These are phyloP conservation scores for Morone saxatilis DNA, from an alignment of 2,113 vertebrate genomes.

Conservation along the genomic window DNA sequence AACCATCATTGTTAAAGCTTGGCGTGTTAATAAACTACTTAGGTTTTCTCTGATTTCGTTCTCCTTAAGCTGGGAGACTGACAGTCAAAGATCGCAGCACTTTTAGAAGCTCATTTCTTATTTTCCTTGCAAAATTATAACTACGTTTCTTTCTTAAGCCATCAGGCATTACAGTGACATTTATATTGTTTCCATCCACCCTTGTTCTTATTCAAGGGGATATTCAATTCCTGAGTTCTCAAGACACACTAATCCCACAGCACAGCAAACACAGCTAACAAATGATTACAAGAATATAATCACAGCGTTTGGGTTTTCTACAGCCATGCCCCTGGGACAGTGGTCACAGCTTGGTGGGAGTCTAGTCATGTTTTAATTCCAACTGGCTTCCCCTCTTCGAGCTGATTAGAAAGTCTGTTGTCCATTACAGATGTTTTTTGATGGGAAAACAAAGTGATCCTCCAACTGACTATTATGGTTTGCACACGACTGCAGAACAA, in stretches of 20 bases:
- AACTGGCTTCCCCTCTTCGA: slow-evolving; percentile 51
- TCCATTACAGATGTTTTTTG: slow-evolving; percentile 65
- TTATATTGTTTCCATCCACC: slow-evolving; percentile 27
- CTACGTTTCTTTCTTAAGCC: slow-evolving; percentile 3
- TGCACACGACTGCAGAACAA: slow-evolving; percentile 12
- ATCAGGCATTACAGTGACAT: slow-evolving; percentile 18
- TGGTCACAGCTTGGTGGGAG: slow-evolving; percentile 72
- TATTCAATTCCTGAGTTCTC: slow-evolving; percentile 30
- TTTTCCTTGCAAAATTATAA: not conserved
- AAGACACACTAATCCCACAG: slow-evolving; percentile 47
- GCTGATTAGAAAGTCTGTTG: slow-evolving; percentile 67
- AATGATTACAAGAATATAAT: slow-evolving; percentile 68
- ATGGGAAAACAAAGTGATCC: slow-evolving; percentile 45
- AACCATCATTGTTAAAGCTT: not conserved
- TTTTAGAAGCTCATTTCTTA: too few species aligned
- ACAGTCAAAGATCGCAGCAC: too few species aligned
- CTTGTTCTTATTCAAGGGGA: slow-evolving; percentile 20
- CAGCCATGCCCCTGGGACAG: slow-evolving; percentile 58
- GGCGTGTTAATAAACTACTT: not conserved
- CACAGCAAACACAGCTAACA: slow-evolving; percentile 48
- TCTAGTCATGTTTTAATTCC: slow-evolving; percentile 59
- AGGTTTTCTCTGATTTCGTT: slow-evolving; percentile 4
- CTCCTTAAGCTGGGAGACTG: not conserved
- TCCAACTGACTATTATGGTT: slow-evolving; percentile 40
- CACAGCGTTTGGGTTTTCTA: slow-evolving; percentile 67